phyloP scores from a whole-genome alignment of 1,140 invertebrate species.

The Hormaphis cornu region DNA sequence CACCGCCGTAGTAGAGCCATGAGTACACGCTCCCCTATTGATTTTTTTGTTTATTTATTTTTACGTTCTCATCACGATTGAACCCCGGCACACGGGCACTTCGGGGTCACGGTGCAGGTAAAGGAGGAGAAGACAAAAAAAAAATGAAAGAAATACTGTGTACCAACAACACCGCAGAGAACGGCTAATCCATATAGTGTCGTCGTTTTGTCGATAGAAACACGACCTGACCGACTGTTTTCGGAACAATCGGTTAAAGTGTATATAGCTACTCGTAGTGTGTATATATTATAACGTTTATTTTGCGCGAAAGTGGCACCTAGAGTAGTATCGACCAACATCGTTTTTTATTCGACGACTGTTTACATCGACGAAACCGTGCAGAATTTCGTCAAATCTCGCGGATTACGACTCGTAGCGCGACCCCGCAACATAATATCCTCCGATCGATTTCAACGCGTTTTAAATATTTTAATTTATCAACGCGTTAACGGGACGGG shows the following conservation, averaged over 20 bases:
- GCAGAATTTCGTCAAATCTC: no score
- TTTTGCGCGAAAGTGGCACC: neutral
- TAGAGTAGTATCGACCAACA: no score
- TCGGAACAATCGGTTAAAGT: neutral
- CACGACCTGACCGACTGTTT: neutral
- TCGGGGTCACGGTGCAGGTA: conserved; percentile 2
- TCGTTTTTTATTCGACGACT: no score
- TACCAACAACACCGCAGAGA: no score
- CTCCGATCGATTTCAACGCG: no score
- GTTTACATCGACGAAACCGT: no score
- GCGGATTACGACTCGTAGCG: no score
- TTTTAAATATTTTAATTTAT: no score
- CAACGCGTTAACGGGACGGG: no score
- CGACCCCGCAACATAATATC: no score
- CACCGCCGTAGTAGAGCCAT: neutral
- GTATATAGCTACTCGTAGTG: neutral
- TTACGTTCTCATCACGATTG: conserved; percentile 21
- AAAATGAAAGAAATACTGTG: neutral
- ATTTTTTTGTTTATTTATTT: conserved; percentile 23
- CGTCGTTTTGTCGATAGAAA: neutral
- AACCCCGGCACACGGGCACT: neutral
- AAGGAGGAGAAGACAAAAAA: neutral
- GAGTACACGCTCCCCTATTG: conserved; percentile 18
- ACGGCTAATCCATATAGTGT: neutral
- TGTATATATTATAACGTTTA: neutral